Evolutionary conservation across 2,888 invertebrate species (phyloP).

Genomic region (Brenthis hecate): DNA sequence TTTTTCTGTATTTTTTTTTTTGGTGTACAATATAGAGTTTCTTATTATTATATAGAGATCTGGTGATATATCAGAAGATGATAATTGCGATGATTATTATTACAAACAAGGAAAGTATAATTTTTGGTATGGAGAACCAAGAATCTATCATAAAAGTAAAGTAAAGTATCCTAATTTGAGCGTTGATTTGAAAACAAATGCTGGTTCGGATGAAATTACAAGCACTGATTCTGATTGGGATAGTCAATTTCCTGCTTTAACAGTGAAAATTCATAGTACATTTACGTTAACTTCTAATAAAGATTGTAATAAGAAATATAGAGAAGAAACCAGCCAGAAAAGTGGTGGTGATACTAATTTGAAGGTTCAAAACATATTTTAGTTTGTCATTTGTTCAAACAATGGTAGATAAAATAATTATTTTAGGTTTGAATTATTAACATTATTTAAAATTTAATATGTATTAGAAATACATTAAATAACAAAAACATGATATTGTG

Average conservation of each 20-base stretch:
- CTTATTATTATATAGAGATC: constrained; percentile 52
- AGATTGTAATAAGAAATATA: constrained; percentile 64
- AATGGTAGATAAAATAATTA: background rate
- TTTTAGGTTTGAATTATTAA: background rate
- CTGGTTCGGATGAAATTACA: constrained; percentile 68
- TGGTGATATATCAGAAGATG: constrained; percentile 72
- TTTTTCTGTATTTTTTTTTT: no score
- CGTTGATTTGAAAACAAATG: constrained; percentile 41
- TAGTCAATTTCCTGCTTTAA: constrained; percentile 71
- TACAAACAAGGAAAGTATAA: constrained; percentile 41
- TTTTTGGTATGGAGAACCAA: constrained; percentile 70
- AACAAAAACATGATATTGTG: no score
- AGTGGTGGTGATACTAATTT: constrained; percentile 70
- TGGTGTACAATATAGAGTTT: background rate
- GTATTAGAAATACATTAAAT: no score
- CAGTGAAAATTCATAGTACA: constrained; percentile 72
- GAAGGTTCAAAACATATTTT: constrained; percentile 54
- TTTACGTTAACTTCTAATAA: constrained; percentile 70
- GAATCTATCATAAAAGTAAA: constrained; percentile 71
- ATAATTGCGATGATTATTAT: constrained; percentile 50
- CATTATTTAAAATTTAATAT: background rate
- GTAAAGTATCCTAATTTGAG: constrained; percentile 46
- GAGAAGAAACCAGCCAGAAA: constrained; percentile 63
- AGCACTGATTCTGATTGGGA: constrained; percentile 75
- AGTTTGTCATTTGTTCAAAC: background rate